Evolutionary conservation across 2,888 invertebrate genomes (phyloP).

Genomic region (Lissocephala sabroskyi): DNA sequence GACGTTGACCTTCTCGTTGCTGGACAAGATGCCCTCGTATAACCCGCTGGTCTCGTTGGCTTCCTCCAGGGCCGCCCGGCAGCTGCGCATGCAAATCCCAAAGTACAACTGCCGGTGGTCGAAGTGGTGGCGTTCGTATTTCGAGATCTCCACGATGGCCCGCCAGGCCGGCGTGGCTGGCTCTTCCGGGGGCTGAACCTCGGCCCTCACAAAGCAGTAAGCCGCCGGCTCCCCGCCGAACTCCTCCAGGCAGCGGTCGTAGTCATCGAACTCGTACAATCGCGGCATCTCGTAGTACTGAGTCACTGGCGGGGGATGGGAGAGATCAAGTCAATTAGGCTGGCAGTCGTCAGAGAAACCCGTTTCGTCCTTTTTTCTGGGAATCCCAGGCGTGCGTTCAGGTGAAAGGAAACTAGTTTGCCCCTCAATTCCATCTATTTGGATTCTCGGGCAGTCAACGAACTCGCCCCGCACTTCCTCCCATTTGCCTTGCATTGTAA

Average conservation of each 20-base stretch:
- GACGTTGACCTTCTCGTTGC: slow-evolving; percentile 64
- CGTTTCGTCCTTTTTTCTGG: slow-evolving; percentile 25
- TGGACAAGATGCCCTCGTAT: slow-evolving; percentile 46
- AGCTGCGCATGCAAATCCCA: slow-evolving; percentile 59
- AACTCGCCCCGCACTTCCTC: slow-evolving; percentile 18
- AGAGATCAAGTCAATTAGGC: slow-evolving; percentile 18
- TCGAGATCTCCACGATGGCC: slow-evolving; percentile 55
- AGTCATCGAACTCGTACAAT: slow-evolving; percentile 68
- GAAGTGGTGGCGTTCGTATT: slow-evolving; percentile 63
- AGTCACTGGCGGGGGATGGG: slow-evolving; percentile 52
- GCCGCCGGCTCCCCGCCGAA: slow-evolving; percentile 34
- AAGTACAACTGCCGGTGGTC: slow-evolving; percentile 65
- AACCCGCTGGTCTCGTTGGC: slow-evolving; percentile 28
- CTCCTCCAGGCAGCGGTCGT: slow-evolving; percentile 68
- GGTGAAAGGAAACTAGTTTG: slow-evolving; percentile 41
- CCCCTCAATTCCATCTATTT: background rate
- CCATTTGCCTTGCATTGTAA: too few relatives aligned
- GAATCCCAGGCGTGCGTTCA: slow-evolving; percentile 3
- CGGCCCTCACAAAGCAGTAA: slow-evolving; percentile 67
- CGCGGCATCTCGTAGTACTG: slow-evolving; percentile 70
- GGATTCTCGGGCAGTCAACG: slow-evolving; percentile 9
- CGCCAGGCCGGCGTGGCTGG: slow-evolving; percentile 48
- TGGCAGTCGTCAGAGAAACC: slow-evolving; percentile 12
- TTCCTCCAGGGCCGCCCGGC: slow-evolving; percentile 40
- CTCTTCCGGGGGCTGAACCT: slow-evolving; percentile 57